Percentiles rank a stretch among this genome's conserved stretches.
phyloP scores from a whole-genome alignment of 37 sponge, comb jelly and placozoan species.

The Aplysina aerophoba region DNA sequence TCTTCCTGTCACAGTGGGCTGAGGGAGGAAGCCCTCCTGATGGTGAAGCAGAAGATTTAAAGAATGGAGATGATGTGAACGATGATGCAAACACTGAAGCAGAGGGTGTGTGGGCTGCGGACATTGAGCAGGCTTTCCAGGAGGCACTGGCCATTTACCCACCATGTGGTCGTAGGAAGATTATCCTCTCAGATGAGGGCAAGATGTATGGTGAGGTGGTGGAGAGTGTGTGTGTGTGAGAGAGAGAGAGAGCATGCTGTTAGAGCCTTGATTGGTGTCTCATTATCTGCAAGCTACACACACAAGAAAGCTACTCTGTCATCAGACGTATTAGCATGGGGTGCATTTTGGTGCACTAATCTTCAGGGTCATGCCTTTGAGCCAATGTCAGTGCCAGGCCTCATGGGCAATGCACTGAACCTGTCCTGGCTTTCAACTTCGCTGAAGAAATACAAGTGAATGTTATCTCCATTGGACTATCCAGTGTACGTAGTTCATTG shows the following conservation, averaged over 20 bases:
- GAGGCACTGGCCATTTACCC: constrained; percentile 98
- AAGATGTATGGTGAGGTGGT: constrained; percentile 98
- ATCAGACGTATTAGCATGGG: too few relatives aligned
- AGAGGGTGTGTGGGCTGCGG: constrained; percentile 96
- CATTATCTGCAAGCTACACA: too few relatives aligned
- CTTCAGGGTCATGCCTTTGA: too few relatives aligned
- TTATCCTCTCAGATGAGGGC: constrained; percentile 98
- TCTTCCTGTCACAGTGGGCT: neutral
- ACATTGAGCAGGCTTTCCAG: constrained; percentile 99
- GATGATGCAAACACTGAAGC: constrained; percentile 37
- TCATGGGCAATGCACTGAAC: neutral
- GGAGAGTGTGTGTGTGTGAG: constrained; percentile 10
- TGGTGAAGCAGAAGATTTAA: neutral
- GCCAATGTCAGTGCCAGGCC: too few relatives aligned
- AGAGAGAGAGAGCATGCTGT: neutral
- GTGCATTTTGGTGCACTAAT: too few relatives aligned
- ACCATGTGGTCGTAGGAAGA: constrained; percentile 97
- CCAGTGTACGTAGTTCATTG: too few relatives aligned
- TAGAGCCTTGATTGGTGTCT: too few relatives aligned
- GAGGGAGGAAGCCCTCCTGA: constrained; percentile 9
- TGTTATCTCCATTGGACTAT: too few relatives aligned
- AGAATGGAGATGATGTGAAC: constrained; percentile 5
- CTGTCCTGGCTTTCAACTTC: neutral
- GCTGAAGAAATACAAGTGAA: too few relatives aligned
- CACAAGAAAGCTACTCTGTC: too few relatives aligned